phyloP scores from a whole-genome alignment of 2,113 vertebrate species.

The Gracilinanus agilis region DNA sequence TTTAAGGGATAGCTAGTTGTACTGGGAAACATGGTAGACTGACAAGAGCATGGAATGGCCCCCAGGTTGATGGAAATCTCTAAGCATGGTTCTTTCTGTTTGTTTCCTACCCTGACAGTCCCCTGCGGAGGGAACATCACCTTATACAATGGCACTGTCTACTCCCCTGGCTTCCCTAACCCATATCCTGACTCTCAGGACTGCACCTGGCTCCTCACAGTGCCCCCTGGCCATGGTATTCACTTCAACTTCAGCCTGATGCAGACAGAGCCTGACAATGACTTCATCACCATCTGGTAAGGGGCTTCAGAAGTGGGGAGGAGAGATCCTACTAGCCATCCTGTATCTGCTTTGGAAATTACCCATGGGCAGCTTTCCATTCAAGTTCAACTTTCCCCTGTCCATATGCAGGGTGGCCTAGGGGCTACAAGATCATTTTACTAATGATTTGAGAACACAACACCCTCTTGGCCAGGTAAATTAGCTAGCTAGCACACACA shows the following conservation, averaged over 20 bases:
- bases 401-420: background rate
- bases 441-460: background rate
- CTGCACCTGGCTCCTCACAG: constrained; percentile 95
- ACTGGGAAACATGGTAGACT: background rate
- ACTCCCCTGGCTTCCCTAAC: constrained; percentile 97
- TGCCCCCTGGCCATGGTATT: constrained; percentile 92
- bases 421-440: background rate
- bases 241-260: constrained; percentile 95
- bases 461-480: background rate
- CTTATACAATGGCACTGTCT: constrained; percentile 94
- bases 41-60: background rate
- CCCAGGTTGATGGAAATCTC: background rate
- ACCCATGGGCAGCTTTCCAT: background rate
- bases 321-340: background rate
- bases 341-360: background rate
- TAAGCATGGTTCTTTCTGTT: constrained; percentile 31
- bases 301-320: constrained; percentile 65
- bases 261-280: constrained; percentile 94
- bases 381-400: background rate
- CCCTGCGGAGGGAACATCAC: constrained; percentile 96
- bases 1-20: background rate
- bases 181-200: constrained; percentile 96
- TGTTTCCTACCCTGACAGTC: constrained; percentile 85
- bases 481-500: background rate
- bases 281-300: constrained; percentile 98